phyloP scores from a whole-genome alignment of 1,140 invertebrate genomes.

The Laodelphax striatellus region DNA sequence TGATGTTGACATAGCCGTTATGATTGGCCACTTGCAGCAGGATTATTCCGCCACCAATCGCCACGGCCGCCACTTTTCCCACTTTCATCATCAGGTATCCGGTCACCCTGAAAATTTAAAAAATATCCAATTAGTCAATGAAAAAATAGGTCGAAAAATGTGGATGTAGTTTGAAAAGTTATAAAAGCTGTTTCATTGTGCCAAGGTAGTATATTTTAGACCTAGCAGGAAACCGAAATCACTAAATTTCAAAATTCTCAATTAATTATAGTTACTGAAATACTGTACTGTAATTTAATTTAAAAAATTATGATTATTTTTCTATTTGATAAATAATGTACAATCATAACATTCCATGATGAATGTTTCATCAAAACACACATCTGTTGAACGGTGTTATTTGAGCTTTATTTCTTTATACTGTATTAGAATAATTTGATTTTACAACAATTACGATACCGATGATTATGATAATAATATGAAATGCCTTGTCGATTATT shows the following conservation, averaged over 20 bases:
- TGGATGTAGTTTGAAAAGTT: neutral
- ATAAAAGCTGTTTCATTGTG: neutral
- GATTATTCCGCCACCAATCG: conserved; percentile 78
- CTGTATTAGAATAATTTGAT: neutral
- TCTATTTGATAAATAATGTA: neutral
- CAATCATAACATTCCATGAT: neutral
- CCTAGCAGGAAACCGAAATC: no score
- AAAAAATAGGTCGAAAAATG: neutral
- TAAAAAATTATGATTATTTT: neutral
- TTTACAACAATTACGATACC: no score
- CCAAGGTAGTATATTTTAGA: no score
- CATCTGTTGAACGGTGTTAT: neutral
- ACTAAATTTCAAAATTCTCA: no score
- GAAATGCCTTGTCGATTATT: no score
- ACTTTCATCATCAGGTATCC: conserved; percentile 85
- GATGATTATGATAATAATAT: no score
- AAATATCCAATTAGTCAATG: neutral
- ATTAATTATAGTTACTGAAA: no score
- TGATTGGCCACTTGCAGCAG: conserved; percentile 81
- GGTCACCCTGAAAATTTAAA: conserved; percentile 52
- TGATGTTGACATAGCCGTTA: conserved; percentile 82
- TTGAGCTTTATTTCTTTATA: neutral
- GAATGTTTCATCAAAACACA: neutral
- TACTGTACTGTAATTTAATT: no score
- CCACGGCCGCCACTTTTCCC: conserved; percentile 78